These are phyloP conservation scores for Rosalia funebris DNA, from an alignment of 2,888 invertebrate genomes.

Conservation along the genomic window DNA sequence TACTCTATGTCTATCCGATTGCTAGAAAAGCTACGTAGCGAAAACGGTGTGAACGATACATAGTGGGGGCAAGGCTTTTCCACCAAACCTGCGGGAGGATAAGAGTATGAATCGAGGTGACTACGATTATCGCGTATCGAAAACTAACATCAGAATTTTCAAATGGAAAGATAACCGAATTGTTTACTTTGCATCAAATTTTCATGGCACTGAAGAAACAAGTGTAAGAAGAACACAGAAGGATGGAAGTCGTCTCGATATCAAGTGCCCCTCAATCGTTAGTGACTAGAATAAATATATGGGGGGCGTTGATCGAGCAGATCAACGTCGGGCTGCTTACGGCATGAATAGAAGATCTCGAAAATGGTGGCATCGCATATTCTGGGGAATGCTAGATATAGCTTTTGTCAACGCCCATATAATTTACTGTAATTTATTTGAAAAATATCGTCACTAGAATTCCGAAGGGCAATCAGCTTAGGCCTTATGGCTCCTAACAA, in stretches of 20 bases:
- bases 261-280: slow-evolving; percentile 31
- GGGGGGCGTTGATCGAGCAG: slow-evolving; percentile 32
- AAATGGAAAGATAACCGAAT: slow-evolving; percentile 35
- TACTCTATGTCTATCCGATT: slow-evolving; percentile 28
- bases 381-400: slow-evolving; percentile 45
- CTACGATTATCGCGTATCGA: slow-evolving; percentile 30
- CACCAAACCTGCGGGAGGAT: slow-evolving; percentile 27
- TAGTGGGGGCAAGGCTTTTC: slow-evolving; percentile 26
- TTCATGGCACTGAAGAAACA: slow-evolving; percentile 39
- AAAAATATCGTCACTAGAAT: slow-evolving; percentile 14
- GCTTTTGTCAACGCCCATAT: slow-evolving; percentile 42
- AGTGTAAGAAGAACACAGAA: slow-evolving; percentile 39
- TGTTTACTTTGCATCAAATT: slow-evolving; percentile 38
- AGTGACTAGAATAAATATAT: slow-evolving; percentile 30
- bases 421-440: slow-evolving; percentile 28
- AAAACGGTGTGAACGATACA: slow-evolving; percentile 33
- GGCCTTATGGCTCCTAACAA: slow-evolving; percentile 7
- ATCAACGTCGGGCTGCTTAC: slow-evolving; percentile 22
- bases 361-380: slow-evolving; percentile 51
- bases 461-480: slow-evolving; percentile 12
- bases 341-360: slow-evolving; percentile 25
- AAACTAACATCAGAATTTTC: slow-evolving; percentile 23
- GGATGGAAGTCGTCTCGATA: slow-evolving; percentile 32
- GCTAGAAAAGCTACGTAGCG: slow-evolving; percentile 24
- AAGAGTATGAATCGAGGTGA: slow-evolving; percentile 41